phyloP scores from a whole-genome alignment of 2,797 vertebrate species.

The Onychomys torridus region DNA sequence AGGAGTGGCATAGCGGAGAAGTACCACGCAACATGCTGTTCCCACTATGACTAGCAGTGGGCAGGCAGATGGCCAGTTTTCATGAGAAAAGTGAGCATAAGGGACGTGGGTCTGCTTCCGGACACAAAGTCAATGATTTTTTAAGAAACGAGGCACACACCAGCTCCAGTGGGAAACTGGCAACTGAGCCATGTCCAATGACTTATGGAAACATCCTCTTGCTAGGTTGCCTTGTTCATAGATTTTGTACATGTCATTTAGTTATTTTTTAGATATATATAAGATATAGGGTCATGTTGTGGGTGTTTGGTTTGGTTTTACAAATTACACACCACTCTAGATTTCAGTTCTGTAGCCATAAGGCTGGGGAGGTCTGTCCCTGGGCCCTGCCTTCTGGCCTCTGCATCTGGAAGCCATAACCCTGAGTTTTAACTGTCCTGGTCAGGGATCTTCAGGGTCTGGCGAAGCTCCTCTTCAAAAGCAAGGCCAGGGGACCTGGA shows the following conservation, averaged over 20 bases:
- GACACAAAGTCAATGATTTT: not conserved
- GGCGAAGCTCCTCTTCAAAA: not conserved
- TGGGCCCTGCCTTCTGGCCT: not conserved
- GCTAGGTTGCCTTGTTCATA: rapidly evolving
- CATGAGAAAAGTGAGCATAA: not conserved
- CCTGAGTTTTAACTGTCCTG: too few species aligned
- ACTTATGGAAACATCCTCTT: not conserved
- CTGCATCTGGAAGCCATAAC: not conserved
- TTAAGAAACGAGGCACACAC: not conserved
- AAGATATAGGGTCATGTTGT: not conserved
- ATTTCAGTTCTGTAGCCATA: not conserved
- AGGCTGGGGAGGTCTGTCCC: not conserved
- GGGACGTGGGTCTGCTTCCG: not conserved
- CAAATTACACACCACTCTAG: not conserved
- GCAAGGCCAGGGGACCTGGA: not conserved
- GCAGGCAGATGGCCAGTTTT: not conserved
- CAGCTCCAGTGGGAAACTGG: not conserved
- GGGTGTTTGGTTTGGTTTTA: not conserved
- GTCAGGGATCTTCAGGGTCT: not conserved
- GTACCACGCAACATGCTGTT: not conserved
- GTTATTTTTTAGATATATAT: not conserved
- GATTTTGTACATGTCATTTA: not conserved
- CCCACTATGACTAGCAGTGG: slow-evolving; percentile 28
- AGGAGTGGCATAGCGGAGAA: not conserved
- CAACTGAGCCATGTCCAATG: not conserved